Evolutionary conservation across 2,797 vertebrate species (phyloP), one percentile per base, ranked within the genome.

Genomic region (Halcyon smyrnensis): DNA sequence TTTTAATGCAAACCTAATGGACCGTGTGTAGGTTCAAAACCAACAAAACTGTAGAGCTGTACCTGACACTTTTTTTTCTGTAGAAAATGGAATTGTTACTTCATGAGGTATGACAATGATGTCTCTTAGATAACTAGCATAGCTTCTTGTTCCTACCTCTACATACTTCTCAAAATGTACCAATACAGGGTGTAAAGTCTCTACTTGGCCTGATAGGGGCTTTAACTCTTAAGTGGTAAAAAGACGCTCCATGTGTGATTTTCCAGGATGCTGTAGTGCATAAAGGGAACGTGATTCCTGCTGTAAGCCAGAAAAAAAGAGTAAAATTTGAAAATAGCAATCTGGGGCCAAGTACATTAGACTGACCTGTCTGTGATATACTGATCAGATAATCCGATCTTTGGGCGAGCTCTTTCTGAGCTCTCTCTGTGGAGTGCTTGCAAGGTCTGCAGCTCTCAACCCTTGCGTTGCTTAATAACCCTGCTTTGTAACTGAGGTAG

Each of bases 331-430:
- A 4, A 76, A 63, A 34, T 41, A 34, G 3, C 24, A 6, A 0
- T 46, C 43, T 79, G 74, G 23, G 46, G 24, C 65, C 32, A 19
- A 54, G 51, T 74, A 59, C 48, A n/a, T 92, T 25, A 48, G 54
- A 24, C 15, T 63, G 54, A 69, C 5, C 7, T 48, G 16, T 62
- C 41, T 67, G 12, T 23, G 65, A 69, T 59, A 71, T 45, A 15
- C 1, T 39, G 41, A 56, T 78, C 21, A 50, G 63, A 87, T n/a
- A 64, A 64, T 28, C 37, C 0, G 1, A 0, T 27, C 36, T 60
- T 60, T 3, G 13, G 37, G 21, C 50, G 65, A 71, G 57, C 50
- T 84, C 53, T 84, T 51, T 36, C 50, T 28, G 27, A 75, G 62
- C 19, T 39, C 7, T 32, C 39, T 53, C 45, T 78, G 4, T 12